Percentiles rank a stretch among this genome's conserved stretches.
phyloP scores from a whole-genome alignment of 2,888 invertebrate genomes.

The Scaeva pyrastri region DNA sequence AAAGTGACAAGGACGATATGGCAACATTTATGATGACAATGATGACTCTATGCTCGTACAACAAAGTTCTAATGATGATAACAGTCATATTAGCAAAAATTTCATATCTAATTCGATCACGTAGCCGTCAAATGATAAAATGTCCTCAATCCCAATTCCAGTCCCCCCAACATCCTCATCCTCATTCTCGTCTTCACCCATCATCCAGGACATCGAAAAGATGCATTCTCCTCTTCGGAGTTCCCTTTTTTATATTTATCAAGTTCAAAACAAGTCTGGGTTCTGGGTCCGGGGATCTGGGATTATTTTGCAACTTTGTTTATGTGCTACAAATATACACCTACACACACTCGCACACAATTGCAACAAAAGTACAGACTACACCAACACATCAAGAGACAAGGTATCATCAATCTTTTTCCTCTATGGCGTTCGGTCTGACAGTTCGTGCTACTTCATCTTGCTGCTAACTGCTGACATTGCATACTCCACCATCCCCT shows the following conservation, averaged over 20 bases:
- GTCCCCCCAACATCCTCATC: constrained; percentile 4
- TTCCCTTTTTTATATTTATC: background rate
- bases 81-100: constrained; percentile 65
- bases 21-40: constrained; percentile 43
- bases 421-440: constrained; percentile 32
- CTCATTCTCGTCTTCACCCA: no score
- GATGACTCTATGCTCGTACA: background rate
- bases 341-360: constrained; percentile 1
- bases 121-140: constrained; percentile 56
- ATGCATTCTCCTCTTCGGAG: constrained; percentile 43
- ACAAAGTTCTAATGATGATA: constrained; percentile 51
- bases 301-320: constrained; percentile 39
- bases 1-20: constrained; percentile 42
- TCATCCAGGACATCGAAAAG: constrained; percentile 22
- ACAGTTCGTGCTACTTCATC: constrained; percentile 52
- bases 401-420: constrained; percentile 67
- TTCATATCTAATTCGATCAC: constrained; percentile 65
- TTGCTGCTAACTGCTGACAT: constrained; percentile 26
- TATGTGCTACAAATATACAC: constrained; percentile 13
- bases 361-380: background rate
- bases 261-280: constrained; percentile 36
- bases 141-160: constrained; percentile 47
- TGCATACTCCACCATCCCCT: constrained; percentile 22
- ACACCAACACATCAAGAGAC: constrained; percentile 15
- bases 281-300: background rate